Evolutionary conservation across 2,113 vertebrate species (phyloP).

Genomic region (Rostratula benghalensis): DNA sequence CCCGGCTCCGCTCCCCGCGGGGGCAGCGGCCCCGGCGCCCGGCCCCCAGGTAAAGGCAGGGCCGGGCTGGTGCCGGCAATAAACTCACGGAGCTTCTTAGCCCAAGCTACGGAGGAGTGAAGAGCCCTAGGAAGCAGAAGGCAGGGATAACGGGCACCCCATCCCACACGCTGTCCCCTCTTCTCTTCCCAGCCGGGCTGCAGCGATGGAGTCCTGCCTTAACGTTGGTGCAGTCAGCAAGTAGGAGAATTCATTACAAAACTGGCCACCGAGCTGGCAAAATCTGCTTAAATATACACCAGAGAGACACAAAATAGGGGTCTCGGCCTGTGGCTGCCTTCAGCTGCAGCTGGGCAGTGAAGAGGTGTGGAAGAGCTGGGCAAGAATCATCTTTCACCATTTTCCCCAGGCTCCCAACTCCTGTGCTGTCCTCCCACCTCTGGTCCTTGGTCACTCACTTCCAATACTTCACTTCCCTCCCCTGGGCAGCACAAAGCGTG

Average conservation of each 20-base stretch:
- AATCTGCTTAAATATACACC: background rate
- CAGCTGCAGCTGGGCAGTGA: background rate
- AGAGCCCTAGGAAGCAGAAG: background rate
- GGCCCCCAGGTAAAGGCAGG: background rate
- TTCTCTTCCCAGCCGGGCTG: too few relatives aligned
- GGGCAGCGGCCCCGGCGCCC: background rate
- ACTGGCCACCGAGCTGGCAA: background rate
- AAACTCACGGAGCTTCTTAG: background rate
- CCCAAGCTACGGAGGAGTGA: rapidly evolving
- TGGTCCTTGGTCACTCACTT: rapidly evolving
- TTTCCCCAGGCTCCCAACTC: background rate
- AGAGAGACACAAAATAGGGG: background rate
- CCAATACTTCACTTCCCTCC: background rate
- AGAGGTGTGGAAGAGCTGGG: background rate
- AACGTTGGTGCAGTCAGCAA: background rate
- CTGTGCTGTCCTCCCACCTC: background rate
- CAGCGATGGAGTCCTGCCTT: background rate
- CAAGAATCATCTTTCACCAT: background rate
- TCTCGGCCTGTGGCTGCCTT: background rate
- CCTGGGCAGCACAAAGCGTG: rapidly evolving
- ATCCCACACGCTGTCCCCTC: background rate
- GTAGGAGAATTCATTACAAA: background rate
- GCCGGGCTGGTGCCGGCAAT: rapidly evolving
- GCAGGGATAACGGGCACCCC: background rate
- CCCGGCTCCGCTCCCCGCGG: background rate